Evolutionary conservation across 2,797 vertebrate species (phyloP).

Genomic region (Pangasius macronema): DNA sequence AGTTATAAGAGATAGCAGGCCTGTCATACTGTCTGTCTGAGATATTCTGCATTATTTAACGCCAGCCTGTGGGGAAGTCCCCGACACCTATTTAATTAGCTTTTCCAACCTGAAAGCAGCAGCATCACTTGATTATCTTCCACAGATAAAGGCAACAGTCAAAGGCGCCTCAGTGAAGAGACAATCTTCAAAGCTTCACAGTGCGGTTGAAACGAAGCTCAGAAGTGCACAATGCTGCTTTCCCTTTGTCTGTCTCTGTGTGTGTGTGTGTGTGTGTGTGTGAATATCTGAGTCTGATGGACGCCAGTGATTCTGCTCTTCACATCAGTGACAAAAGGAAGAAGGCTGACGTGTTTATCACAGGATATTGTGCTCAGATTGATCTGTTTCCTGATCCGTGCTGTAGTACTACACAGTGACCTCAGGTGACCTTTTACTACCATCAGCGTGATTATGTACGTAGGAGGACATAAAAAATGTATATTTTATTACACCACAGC

Average conservation of each 20-base stretch:
- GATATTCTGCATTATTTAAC: background rate
- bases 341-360: background rate
- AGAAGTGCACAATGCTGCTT: background rate
- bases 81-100: background rate
- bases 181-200: background rate
- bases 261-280: background rate
- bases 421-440: background rate
- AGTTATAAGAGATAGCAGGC: background rate
- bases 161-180: background rate
- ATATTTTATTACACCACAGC: background rate
- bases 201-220: background rate
- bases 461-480: background rate
- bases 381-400: background rate
- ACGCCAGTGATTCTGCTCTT: background rate
- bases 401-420: background rate
- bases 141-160: background rate
- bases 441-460: background rate
- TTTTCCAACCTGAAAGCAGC: constrained; percentile 3
- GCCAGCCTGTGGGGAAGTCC: background rate
- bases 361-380: background rate
- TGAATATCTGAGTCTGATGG: background rate
- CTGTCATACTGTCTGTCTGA: background rate
- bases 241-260: background rate
- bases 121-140: constrained; percentile 14
- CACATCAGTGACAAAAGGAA: background rate